phyloP scores from a whole-genome alignment of 2,888 invertebrate species.

The Drosophila paranaensis region DNA sequence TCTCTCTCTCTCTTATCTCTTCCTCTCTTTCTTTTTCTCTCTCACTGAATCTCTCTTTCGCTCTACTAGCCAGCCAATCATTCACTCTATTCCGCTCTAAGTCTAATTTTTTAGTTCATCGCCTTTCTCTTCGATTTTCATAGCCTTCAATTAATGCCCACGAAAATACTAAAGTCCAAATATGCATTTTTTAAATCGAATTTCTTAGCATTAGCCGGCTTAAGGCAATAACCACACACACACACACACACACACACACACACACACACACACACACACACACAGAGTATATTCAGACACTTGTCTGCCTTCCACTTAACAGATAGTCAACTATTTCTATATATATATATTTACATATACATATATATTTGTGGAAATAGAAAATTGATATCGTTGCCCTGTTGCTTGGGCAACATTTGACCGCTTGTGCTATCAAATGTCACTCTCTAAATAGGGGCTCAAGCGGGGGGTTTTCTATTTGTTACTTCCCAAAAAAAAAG shows the following conservation, averaged over 20 bases:
- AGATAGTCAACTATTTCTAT: conserved; percentile 24
- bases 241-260: conserved; percentile 12
- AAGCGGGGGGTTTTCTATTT: conserved; percentile 18
- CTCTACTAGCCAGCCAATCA: not conserved
- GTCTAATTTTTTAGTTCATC: conserved; percentile 1
- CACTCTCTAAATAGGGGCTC: conserved; percentile 41
- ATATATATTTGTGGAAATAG: conserved; percentile 23
- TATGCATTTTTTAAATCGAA: conserved; percentile 16
- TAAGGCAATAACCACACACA: conserved; percentile 20
- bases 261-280: conserved; percentile 20
- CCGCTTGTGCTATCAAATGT: conserved; percentile 76
- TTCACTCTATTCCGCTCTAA: not conserved
- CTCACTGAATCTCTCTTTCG: not conserved
- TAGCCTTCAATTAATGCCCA: conserved; percentile 8
- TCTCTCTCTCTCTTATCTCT: no score
- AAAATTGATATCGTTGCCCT: conserved; percentile 43
- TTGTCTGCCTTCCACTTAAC: conserved; percentile 51
- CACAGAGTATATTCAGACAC: conserved; percentile 22
- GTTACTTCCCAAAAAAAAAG: conserved; percentile 39
- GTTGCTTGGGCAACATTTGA: conserved; percentile 62
- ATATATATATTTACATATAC: not conserved
- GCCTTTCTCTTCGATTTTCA: conserved; percentile 20
- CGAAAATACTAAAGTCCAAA: not conserved
- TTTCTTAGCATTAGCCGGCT: conserved; percentile 20
- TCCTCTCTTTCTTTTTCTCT: no score